Percentiles rank a stretch among this genome's conserved stretches.
phyloP scores from a whole-genome alignment of 2,797 vertebrate species.

The Melanotaenia parkinsoni region DNA sequence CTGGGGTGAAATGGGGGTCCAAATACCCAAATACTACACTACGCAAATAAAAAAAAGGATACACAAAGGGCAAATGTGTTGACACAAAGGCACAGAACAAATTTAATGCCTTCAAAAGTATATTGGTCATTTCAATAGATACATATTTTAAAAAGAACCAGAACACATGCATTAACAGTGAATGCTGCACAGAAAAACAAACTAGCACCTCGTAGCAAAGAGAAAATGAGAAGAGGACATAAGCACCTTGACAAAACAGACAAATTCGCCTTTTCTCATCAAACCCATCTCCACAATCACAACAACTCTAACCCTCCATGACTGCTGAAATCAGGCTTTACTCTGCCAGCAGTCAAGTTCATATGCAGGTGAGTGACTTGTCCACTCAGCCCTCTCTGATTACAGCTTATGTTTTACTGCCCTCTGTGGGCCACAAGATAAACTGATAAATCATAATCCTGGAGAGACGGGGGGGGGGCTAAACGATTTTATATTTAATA shows the following conservation, averaged over 20 bases:
- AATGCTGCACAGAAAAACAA: slow-evolving; percentile 5
- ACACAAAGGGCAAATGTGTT: slow-evolving; percentile 25
- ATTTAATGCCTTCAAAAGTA: slow-evolving; percentile 4
- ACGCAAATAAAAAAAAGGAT: slow-evolving; percentile 15
- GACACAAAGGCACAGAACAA: slow-evolving; percentile 41
- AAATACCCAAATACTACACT: slow-evolving; percentile 27
- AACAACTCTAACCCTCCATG: slow-evolving; percentile 28
- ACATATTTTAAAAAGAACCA: slow-evolving; percentile 1
- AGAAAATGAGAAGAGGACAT: not conserved
- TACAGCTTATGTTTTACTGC: slow-evolving; percentile 72
- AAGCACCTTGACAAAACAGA: slow-evolving; percentile 23
- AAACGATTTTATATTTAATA: slow-evolving; percentile 38
- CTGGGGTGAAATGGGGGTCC: slow-evolving; percentile 30
- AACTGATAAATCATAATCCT: slow-evolving; percentile 14
- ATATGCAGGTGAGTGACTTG: slow-evolving; percentile 71
- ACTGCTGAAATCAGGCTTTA: slow-evolving; percentile 55
- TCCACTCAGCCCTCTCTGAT: slow-evolving; percentile 40
- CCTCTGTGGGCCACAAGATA: slow-evolving; percentile 55
- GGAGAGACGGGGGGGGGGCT: not conserved
- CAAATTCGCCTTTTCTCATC: slow-evolving; percentile 42
- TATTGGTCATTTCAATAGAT: not conserved
- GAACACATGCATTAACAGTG: slow-evolving; percentile 16
- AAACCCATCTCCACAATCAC: slow-evolving; percentile 51
- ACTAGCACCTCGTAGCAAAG: slow-evolving; percentile 8
- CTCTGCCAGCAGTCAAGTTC: slow-evolving; percentile 62